phyloP scores from a whole-genome alignment of 2,113 vertebrate genomes.

The Cavia porcellus region DNA sequence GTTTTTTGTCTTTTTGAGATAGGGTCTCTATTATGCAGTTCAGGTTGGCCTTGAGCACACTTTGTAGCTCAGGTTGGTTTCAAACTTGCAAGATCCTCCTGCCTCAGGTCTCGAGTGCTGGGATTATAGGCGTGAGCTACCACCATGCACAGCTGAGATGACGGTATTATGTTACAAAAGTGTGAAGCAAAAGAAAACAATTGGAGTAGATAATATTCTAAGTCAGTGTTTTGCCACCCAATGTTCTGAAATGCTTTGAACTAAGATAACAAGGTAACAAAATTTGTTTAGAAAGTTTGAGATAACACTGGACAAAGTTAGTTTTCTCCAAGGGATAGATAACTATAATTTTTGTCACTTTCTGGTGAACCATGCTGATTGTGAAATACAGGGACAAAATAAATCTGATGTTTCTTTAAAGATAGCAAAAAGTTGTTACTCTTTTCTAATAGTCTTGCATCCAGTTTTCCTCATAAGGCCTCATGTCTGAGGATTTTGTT shows the following conservation, averaged over 20 bases:
- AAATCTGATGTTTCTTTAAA: slow-evolving; percentile 54
- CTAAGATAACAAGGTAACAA: slow-evolving; percentile 33
- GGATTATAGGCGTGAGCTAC: too few species aligned
- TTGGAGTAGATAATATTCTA: slow-evolving; percentile 34
- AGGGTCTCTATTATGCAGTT: too few species aligned
- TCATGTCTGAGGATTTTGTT: slow-evolving; percentile 40
- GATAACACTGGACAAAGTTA: slow-evolving; percentile 46
- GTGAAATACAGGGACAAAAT: slow-evolving; percentile 49
- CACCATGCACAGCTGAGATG: too few species aligned
- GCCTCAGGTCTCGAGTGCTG: too few species aligned
- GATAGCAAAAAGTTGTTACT: slow-evolving; percentile 7
- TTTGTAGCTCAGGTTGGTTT: too few species aligned
- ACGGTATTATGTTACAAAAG: neutral
- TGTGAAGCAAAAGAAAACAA: slow-evolving; percentile 21
- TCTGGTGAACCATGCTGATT: neutral
- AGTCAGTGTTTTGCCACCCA: slow-evolving; percentile 32
- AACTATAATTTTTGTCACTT: neutral
- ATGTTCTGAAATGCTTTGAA: slow-evolving; percentile 56
- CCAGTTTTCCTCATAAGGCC: slow-evolving; percentile 32
- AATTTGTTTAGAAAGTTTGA: slow-evolving; percentile 27
- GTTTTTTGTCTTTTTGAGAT: too few species aligned
- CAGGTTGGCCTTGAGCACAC: too few species aligned
- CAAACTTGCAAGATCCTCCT: too few species aligned
- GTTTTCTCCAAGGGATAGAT: slow-evolving; percentile 31
- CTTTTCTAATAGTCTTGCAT: slow-evolving; percentile 57